phyloP scores from a whole-genome alignment of 2,888 invertebrate species.

The Dolomedes plantarius region DNA sequence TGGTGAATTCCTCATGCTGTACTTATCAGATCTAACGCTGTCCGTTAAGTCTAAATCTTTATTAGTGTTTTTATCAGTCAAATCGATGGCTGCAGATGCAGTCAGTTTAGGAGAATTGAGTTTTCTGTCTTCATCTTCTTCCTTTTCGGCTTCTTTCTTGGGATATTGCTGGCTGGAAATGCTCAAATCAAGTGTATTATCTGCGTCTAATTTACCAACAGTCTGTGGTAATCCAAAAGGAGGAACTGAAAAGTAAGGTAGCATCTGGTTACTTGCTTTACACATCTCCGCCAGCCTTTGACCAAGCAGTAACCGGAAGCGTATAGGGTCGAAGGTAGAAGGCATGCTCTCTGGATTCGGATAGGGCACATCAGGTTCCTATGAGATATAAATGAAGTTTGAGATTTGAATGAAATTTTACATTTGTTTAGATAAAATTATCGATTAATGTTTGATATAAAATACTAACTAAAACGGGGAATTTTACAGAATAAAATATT shows the following conservation, averaged over 20 bases:
- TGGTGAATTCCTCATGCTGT: slow-evolving; percentile 30
- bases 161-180: slow-evolving; percentile 77
- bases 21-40: slow-evolving; percentile 10
- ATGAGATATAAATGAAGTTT: too few species aligned
- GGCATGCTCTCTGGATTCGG: slow-evolving; percentile 36
- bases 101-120: slow-evolving; percentile 31
- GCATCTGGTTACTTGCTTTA: slow-evolving; percentile 49
- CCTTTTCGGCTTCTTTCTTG: slow-evolving; percentile 43
- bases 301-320: slow-evolving; percentile 90
- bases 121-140: slow-evolving; percentile 34
- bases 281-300: slow-evolving; percentile 86
- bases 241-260: slow-evolving; percentile 58
- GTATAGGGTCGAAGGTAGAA: slow-evolving; percentile 88
- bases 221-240: slow-evolving; percentile 28
- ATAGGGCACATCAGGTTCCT: slow-evolving; percentile 34
- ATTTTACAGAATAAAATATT: too few species aligned
- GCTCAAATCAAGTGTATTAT: slow-evolving; percentile 82
- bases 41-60: slow-evolving; percentile 50
- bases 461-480: too few species aligned
- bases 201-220: slow-evolving; percentile 66
- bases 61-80: slow-evolving; percentile 35
- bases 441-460: too few species aligned
- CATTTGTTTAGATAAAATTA: too few species aligned
- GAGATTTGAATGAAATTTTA: too few species aligned
- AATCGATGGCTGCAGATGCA: slow-evolving; percentile 36